Evolutionary conservation across 2,113 vertebrate species (phyloP), one percentile per base, ranked within the genome.

Genomic region (Crotalus horridus): DNA sequence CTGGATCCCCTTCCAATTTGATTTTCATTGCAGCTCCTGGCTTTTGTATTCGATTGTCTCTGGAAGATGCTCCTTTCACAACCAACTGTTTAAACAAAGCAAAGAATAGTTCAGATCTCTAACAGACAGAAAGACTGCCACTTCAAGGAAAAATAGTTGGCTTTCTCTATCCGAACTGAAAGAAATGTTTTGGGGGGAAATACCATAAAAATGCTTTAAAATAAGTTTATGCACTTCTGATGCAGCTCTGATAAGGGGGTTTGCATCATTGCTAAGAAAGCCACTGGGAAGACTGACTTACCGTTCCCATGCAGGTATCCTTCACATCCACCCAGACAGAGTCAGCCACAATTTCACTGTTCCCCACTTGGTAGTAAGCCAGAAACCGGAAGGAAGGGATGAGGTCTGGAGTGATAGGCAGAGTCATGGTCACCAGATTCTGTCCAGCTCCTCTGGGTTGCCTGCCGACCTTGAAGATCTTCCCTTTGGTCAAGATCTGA

Each of bases 341-440:
- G 95, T 99, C 99, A 0, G 99, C 97, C 74, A 99, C 98, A 5
- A 99, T 97, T 95, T 99, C 99, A 0, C 94, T 90, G 0, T 43
- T 5, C 6, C 15, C 7, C 4, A 99, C 90, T 0, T 69, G 93
- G 95, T 98, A 99, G 33, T 98, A 99, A 0, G 97, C 98, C 95
- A 99, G 97, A 0, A 99, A 12, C 1, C 99, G 98, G 96, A 99
- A 99, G 0, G 98, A 98, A 0, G 99, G 99, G 92, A 99, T 97
- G 96, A 99, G 97, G 1, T 98, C 97, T 0, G 96, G 0, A 0
- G 98, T 98, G 95, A 99, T 94, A 0, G 48, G 58, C 92, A 99
- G 26, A 0, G 91, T 61, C 74, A 98, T 81, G 0, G 74, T 96
- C 53, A 56, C 97, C 93, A 98, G 48, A 7, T 91, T 64, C 95